These are phyloP conservation scores for Microctenopoma stevenorrisi DNA, from an alignment of 2,797 vertebrate genomes.

Conservation along the genomic window DNA sequence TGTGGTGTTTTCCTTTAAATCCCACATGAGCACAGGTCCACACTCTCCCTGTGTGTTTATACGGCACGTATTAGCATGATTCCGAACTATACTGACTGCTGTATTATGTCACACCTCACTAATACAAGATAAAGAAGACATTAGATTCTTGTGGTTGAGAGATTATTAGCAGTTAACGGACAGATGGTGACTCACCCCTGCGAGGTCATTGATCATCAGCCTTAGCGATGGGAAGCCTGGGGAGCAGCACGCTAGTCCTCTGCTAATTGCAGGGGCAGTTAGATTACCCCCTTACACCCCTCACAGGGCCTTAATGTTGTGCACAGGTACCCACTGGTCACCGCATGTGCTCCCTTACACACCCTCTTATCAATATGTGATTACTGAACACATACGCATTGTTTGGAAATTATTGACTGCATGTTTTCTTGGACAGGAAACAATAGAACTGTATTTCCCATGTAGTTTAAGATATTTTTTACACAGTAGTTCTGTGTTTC, in stretches of 20 bases:
- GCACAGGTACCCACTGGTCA: constrained; percentile 41
- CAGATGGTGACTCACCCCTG: constrained; percentile 76
- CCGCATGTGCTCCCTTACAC: constrained; percentile 46
- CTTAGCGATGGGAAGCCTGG: constrained; percentile 61
- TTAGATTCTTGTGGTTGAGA: constrained; percentile 17
- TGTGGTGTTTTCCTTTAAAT: too few species aligned
- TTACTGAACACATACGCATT: constrained; percentile 62
- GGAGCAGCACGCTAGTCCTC: constrained; percentile 69
- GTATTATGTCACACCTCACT: neutral
- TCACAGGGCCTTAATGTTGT: constrained; percentile 59
- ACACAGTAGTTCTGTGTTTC: constrained; percentile 9
- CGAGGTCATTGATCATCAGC: constrained; percentile 78
- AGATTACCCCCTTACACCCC: constrained; percentile 74
- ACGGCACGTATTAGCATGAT: neutral
- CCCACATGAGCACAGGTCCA: too few species aligned
- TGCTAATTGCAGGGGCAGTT: constrained; percentile 82
- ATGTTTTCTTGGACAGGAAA: constrained; percentile 29
- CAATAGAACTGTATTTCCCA: constrained; percentile 49
- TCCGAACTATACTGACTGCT: too few species aligned
- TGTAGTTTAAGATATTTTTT: constrained; percentile 36
- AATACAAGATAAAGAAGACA: neutral
- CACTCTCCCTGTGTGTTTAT: neutral
- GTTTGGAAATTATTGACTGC: constrained; percentile 54
- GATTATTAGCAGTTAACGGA: constrained; percentile 36
- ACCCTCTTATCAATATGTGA: constrained; percentile 45